Evolutionary conservation across 1,140 invertebrate genomes (phyloP), one percentile per base, ranked within the genome.

Genomic region (Ericerus pela): DNA sequence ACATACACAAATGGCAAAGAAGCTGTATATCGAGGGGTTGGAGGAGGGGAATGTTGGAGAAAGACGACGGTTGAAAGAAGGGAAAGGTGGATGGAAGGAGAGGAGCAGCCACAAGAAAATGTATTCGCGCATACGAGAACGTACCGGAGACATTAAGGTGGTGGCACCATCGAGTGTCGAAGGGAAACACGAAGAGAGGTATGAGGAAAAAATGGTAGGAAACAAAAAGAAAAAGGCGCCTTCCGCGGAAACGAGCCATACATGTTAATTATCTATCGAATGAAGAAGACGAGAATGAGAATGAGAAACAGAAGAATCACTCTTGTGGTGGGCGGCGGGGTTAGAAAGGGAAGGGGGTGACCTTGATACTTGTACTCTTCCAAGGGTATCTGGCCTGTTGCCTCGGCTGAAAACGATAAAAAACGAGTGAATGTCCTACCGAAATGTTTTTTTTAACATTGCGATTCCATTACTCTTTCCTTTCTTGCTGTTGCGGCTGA

Each of bases 281-380:
- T 8, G n/a, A 33, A 8, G 30, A 33, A 33, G 30, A 41, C 14
- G 37, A 41, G n/a, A n/a, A n/a, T n/a, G n/a, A n/a, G n/a, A n/a
- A n/a, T n/a, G n/a, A n/a, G n/a, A n/a, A n/a, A n/a, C n/a, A n/a
- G n/a, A n/a, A n/a, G n/a, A n/a, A n/a, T n/a, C n/a, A n/a, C n/a
- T n/a, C n/a, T n/a, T n/a, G n/a, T n/a, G n/a, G n/a, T n/a, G n/a
- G n/a, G 30, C 30, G n/a, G n/a, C 37, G 20, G 6, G 14, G 37
- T 41, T 41, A 12, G 37, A 16, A 16, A 18, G 14, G 14, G 8
- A n/a, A 10, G 14, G 37, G 20, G 37, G 14, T 18, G 37, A 41
- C 37, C 37, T 41, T 41, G 37, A 41, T 41, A 41, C 37, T 41
- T 41, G 37, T 41, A 41, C 37, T 41, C 37, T 41, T 6, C 37